Evolutionary conservation across 2,888 invertebrate species (phyloP).

Genomic region (Amblyjoppa fuscipennis): DNA sequence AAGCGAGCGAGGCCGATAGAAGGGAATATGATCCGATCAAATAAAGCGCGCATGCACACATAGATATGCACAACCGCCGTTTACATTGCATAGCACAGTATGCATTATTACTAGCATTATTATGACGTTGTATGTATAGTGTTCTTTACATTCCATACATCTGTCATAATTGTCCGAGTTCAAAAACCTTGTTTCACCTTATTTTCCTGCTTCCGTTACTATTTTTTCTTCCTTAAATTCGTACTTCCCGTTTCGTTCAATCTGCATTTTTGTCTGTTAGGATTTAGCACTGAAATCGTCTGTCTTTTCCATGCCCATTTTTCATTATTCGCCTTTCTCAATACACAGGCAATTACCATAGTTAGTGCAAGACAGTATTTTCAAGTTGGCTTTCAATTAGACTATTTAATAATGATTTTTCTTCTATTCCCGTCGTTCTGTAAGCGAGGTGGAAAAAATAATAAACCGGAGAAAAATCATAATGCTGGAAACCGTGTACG

Average conservation of each 20-base stretch:
- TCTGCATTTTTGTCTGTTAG: background rate
- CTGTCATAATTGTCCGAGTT: background rate
- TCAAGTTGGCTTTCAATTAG: background rate
- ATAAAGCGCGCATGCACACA: slow-evolving; percentile 3
- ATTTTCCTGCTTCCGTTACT: background rate
- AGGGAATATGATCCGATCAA: slow-evolving; percentile 6
- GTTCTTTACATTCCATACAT: background rate
- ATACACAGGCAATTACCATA: slow-evolving; percentile 11
- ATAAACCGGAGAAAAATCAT: background rate
- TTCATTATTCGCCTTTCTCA: slow-evolving; percentile 50
- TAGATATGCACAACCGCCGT: background rate
- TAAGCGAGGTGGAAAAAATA: slow-evolving; percentile 18
- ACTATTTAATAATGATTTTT: slow-evolving; percentile 12
- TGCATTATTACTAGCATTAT: no score
- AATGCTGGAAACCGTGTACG: background rate
- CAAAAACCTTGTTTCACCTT: background rate
- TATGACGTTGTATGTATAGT: background rate
- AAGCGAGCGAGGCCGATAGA: slow-evolving; percentile 16
- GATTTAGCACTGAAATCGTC: background rate
- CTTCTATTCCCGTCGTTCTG: slow-evolving; percentile 2
- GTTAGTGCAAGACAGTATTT: slow-evolving; percentile 1
- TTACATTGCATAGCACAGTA: background rate
- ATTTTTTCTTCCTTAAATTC: slow-evolving; percentile 2
- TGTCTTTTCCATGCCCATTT: slow-evolving; percentile 44
- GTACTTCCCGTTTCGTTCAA: background rate